Evolutionary conservation across 2,888 invertebrate genomes (phyloP), one percentile per base, ranked within the genome.

Genomic region (Plusia festucae): DNA sequence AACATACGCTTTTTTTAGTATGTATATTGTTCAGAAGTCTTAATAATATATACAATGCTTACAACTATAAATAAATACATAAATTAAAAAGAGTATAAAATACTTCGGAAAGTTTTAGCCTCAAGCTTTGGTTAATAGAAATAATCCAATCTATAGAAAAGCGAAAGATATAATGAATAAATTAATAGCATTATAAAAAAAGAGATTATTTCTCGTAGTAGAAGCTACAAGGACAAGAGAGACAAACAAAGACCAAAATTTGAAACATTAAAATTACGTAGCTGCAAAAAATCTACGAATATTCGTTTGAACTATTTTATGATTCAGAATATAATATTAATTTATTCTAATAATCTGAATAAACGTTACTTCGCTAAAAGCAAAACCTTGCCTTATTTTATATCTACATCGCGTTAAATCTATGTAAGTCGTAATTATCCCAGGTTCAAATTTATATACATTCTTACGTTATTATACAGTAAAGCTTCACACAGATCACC

Each of bases 381-480:
- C 82, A 79, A 81, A 83, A 78, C 53, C 40, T 73, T 75, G 66
- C 68, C 61, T 76, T 78, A 78, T 60, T 59, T 70, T 60, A 77
- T 78, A 80, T 73, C 85, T 90, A 89, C 84, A 80, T 83, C 72
- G 87, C 85, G 60, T 90, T 90, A 90, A 74, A 84, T 78, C 92
- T 95, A 94, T 87, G 89, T 95, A 95, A 95, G 94, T 95, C 94
- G 94, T 95, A 95, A 91, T 92, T 93, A 95, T 95, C 94, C 94
- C 94, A 90, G 92, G 88, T 92, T 93, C 88, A 87, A 88, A 84
- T 86, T 82, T 93, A 91, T 93, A 66, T 94, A 94, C 93, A 94
- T 87, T 73, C 88, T 92, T 92, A 91, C 75, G 85, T 82, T 83
- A 84, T 84, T 9, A 90, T 76, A 85, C 82, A 85, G 88, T 93